Evolutionary conservation across 2,888 invertebrate genomes (phyloP), one percentile per base, ranked within the genome.

Genomic region (Nudaria mundana): DNA sequence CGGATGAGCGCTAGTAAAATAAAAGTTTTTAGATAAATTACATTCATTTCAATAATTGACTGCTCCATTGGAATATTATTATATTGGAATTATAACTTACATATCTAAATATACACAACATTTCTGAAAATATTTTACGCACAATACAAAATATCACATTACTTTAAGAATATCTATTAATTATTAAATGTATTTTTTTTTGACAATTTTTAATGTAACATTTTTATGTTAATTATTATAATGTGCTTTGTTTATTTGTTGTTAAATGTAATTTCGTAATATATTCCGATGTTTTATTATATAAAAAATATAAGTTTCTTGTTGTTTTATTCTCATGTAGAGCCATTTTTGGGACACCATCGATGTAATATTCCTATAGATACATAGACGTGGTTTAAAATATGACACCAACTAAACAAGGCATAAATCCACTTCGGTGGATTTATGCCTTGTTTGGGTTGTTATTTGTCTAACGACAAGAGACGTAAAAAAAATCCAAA

Each of bases 261-360:
- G 65, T 77, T 76, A 61, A 64, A 74, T 78, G 80, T 85, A 77
- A 63, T 86, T 86, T 85, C 76, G 76, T 82, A 83, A 82, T 84
- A 81, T 84, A 86, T 85, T 86, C 81, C 81, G 82, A 87, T 84
- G 85, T 84, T 85, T 71, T 83, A 70, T 74, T 75, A 74, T 76
- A 81, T 72, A 76, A 74, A 38, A 76, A 73, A 38, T 71, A 70
- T 48, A 56, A 51, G 52, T 46, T 49, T 25, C 24, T 15, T 48
- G 36, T 36, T 54, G 71, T 79, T 79, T 81, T 55, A 74, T 71
- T 76, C 60, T 13, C 1, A 2, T 1, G 11, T 25, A 25, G 11
- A 1, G 24, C 10, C 12, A 1, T 11, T 8, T 20, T 7, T 7
- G 12, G 8, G 2, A 23, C 10, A 4, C 5, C 20, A 20, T 20